A percentile compares a stretch with the other conserved stretches of the same genome.
Evolutionary conservation across 2,888 invertebrate species (phyloP).

Genomic region (Tachina lurida): DNA sequence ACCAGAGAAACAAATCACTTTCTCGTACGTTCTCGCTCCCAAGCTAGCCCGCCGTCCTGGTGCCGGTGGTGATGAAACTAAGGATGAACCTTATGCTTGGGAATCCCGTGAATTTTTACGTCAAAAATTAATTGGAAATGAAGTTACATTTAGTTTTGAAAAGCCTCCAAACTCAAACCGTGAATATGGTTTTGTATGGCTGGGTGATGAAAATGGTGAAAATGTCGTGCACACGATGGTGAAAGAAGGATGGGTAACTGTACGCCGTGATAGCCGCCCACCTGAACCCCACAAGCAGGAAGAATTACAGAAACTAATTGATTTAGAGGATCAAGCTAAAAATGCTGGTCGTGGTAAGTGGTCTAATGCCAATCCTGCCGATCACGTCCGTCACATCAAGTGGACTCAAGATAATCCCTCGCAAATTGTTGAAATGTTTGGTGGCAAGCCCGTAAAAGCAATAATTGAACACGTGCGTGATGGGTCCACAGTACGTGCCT

Average conservation of each 20-base stretch:
- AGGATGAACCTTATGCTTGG: slow-evolving; percentile 98
- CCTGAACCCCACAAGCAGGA: slow-evolving; percentile 85
- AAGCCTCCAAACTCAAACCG: slow-evolving; percentile 92
- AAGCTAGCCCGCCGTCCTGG: slow-evolving; percentile 92
- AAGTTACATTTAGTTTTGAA: slow-evolving; percentile 93
- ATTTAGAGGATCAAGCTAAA: slow-evolving; percentile 95
- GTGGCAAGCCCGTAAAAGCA: slow-evolving; percentile 94
- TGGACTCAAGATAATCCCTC: slow-evolving; percentile 95
- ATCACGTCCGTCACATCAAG: slow-evolving; percentile 92
- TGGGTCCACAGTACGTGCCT: slow-evolving; percentile 96
- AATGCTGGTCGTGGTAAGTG: slow-evolving; percentile 93
- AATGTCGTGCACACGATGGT: slow-evolving; percentile 95
- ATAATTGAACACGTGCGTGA: slow-evolving; percentile 98
- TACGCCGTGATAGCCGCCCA: slow-evolving; percentile 87
- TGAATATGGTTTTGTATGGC: slow-evolving; percentile 93
- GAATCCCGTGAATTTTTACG: slow-evolving; percentile 97
- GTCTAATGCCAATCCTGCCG: slow-evolving; percentile 84
- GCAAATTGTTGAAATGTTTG: slow-evolving; percentile 91
- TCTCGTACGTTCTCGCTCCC: slow-evolving; percentile 96
- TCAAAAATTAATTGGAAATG: slow-evolving; percentile 95
- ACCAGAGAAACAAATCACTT: slow-evolving; percentile 94
- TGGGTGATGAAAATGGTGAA: slow-evolving; percentile 91
- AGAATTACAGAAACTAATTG: slow-evolving; percentile 88
- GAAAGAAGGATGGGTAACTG: slow-evolving; percentile 93
- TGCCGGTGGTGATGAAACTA: slow-evolving; percentile 86